Percentiles rank a stretch among this genome's conserved stretches.
Evolutionary conservation across 2,113 vertebrate genomes (phyloP).

Genomic region (Todiramphus saurophagus): DNA sequence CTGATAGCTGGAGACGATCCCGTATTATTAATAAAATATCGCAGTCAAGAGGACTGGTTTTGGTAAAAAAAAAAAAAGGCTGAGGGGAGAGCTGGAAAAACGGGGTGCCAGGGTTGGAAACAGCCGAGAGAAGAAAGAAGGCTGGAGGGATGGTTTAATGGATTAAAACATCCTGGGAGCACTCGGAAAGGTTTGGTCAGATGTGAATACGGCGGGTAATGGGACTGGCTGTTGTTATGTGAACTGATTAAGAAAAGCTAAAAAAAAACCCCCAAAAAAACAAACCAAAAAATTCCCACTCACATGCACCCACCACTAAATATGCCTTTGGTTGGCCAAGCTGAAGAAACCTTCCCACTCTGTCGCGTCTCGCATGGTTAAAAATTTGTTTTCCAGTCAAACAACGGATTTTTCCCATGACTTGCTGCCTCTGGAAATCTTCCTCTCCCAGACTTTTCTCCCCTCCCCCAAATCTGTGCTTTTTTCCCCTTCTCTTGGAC

Average conservation of each 20-base stretch:
- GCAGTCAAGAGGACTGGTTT: background rate
- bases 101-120: background rate
- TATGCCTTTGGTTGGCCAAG: background rate
- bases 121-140: background rate
- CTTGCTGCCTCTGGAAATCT: conserved; percentile 16
- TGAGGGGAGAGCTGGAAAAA: background rate
- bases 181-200: accelerated
- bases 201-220: accelerated
- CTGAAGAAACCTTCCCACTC: background rate
- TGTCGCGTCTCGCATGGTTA: background rate
- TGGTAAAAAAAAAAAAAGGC: background rate
- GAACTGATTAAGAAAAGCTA: background rate
- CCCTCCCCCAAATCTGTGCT: background rate
- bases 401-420: conserved; percentile 16
- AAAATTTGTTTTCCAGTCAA: background rate
- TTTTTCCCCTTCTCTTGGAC: background rate
- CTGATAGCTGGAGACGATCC: background rate
- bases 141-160: background rate
- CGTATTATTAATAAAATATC: background rate
- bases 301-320: background rate
- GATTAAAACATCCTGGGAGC: background rate
- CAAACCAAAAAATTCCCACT: background rate
- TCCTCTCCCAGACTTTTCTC: conserved; percentile 7
- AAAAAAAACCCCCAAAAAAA: background rate
- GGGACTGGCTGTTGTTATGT: background rate